These are phyloP conservation scores for Gymnodraco acuticeps DNA, from an alignment of 2,797 vertebrate species.

Conservation along the genomic window DNA sequence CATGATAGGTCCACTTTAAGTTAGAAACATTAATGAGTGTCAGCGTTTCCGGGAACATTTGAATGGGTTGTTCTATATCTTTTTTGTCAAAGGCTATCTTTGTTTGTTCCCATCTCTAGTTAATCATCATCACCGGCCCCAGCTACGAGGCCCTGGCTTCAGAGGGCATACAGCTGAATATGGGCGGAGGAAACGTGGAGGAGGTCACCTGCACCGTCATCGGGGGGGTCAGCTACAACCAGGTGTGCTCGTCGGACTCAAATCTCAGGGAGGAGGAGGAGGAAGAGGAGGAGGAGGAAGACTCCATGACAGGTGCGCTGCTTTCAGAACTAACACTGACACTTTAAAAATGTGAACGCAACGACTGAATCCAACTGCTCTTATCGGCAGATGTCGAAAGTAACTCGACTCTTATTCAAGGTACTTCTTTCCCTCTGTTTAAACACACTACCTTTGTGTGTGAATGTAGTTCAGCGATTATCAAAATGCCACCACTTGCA, in stretches of 20 bases:
- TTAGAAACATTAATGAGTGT: background rate
- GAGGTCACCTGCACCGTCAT: slow-evolving; percentile 89
- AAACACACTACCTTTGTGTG: too few species aligned
- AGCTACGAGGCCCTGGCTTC: slow-evolving; percentile 89
- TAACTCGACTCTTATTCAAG: too few species aligned
- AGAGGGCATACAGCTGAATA: slow-evolving; percentile 90
- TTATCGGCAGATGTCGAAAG: background rate
- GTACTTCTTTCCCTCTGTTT: too few species aligned
- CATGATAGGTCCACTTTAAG: too few species aligned
- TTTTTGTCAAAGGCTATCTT: background rate
- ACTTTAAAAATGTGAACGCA: background rate
- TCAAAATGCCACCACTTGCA: too few species aligned
- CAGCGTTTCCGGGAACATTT: too few species aligned
- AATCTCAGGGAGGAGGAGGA: slow-evolving; percentile 66
- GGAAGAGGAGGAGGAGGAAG: slow-evolving; percentile 72
- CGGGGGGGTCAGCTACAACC: slow-evolving; percentile 87
- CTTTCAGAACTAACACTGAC: background rate
- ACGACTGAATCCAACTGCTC: background rate
- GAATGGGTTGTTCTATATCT: too few species aligned
- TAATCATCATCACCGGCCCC: slow-evolving; percentile 93
- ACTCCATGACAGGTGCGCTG: slow-evolving; percentile 82
- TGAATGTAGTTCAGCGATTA: too few species aligned
- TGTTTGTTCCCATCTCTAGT: slow-evolving; percentile 60
- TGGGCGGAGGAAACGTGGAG: slow-evolving; percentile 81
- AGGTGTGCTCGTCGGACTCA: slow-evolving; percentile 80